Evolutionary conservation across 2,113 vertebrate genomes (phyloP).

Genomic region (Hippocampus zosterae): DNA sequence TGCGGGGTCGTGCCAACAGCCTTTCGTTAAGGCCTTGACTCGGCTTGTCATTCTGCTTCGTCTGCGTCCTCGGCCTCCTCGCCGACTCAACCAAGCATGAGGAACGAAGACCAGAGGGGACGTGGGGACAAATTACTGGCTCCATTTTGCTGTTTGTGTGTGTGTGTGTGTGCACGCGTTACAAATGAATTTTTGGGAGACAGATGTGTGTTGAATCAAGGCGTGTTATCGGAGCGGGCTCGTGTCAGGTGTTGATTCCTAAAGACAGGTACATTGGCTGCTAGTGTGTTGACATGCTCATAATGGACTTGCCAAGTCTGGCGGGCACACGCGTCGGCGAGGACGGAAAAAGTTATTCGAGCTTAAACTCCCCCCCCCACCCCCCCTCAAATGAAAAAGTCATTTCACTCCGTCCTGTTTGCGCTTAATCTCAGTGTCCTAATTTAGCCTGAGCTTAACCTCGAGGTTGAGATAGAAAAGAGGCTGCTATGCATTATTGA

Average conservation of each 20-base stretch:
- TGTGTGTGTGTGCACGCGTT: not conserved
- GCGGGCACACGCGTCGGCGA: constrained; percentile 8
- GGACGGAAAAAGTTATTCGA: constrained; percentile 24
- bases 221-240: not conserved
- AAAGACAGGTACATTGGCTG: constrained; percentile 68
- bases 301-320: constrained; percentile 34
- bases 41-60: constrained; percentile 43
- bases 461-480: constrained; percentile 30
- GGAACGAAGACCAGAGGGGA: constrained; percentile 35
- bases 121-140: constrained; percentile 41
- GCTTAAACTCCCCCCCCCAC: constrained; percentile 22
- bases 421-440: constrained; percentile 34
- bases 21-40: constrained; percentile 12
- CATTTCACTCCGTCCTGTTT: constrained; percentile 21
- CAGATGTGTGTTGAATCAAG: constrained; percentile 20
- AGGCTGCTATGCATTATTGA: constrained; percentile 53
- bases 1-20: constrained; percentile 22
- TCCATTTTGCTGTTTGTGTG: constrained; percentile 13
- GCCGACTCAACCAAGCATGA: constrained; percentile 48
- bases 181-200: constrained; percentile 14
- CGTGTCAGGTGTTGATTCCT: constrained; percentile 69
- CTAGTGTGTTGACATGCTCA: constrained; percentile 52
- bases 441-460: constrained; percentile 24
- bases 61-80: constrained; percentile 40
- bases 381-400: constrained; percentile 28